phyloP scores from a whole-genome alignment of 2,113 vertebrate genomes.

The Cebus imitator region DNA sequence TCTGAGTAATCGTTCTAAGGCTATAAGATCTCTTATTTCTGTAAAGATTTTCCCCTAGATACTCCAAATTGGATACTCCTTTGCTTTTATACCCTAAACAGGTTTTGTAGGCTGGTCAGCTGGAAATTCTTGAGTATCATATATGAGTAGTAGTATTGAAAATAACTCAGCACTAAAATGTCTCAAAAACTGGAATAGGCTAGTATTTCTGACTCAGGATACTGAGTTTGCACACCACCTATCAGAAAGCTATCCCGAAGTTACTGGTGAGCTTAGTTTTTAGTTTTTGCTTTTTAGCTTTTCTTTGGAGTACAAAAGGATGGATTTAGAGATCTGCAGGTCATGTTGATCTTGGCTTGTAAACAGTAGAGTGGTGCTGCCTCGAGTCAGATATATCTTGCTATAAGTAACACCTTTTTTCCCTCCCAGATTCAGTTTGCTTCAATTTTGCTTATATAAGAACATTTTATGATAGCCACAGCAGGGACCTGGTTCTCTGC shows the following conservation, averaged over 20 bases:
- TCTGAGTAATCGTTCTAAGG: background rate
- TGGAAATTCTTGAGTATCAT: background rate
- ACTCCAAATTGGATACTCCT: background rate
- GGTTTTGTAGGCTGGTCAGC: background rate
- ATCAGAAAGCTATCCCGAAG: background rate
- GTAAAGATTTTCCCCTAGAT: background rate
- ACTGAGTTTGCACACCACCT: background rate
- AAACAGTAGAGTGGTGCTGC: background rate
- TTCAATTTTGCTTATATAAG: background rate
- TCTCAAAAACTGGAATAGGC: background rate
- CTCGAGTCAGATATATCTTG: background rate
- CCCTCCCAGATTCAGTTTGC: background rate
- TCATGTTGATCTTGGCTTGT: background rate
- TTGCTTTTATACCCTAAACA: background rate
- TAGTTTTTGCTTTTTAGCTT: background rate
- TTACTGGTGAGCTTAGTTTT: background rate
- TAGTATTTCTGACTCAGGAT: background rate
- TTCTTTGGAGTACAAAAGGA: background rate
- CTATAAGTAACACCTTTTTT: fast-evolving
- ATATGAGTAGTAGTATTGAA: background rate
- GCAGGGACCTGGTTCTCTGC: background rate
- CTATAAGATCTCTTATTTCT: background rate
- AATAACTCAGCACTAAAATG: background rate
- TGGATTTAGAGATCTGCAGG: background rate
- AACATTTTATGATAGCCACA: background rate